Evolutionary conservation across 64 coral and sea anemone species (phyloP), one percentile per base, ranked within the genome.

Genomic region (Porites lutea): DNA sequence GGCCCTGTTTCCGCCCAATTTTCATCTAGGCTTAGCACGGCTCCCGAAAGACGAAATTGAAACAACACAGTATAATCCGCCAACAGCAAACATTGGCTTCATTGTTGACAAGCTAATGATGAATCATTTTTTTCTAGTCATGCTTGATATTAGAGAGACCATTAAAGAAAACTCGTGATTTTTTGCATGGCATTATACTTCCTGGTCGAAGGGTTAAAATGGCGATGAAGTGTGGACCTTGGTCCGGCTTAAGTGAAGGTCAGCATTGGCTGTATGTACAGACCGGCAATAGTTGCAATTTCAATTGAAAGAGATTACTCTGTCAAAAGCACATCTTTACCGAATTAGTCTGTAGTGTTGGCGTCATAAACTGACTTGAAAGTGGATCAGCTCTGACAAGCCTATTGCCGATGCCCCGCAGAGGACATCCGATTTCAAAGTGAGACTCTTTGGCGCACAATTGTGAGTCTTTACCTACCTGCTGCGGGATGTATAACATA

Each of bases 51-150:
- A 51, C 63, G 57, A 83, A 47, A 48, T 27, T 45, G 54, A 27
- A 22, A 45, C 23, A 51, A 67, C 61, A 84, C 8, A 22, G 61
- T 69, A 49, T 84, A 84, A 84, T 84, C 81, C 81, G 47, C 61
- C 51, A 84, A 84, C 81, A 66, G 64, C 61, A 84, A 84, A 84
- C 81, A 84, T 69, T 50, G 12, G 48, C 21, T 5, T 84, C 81
- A 4, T 7, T 68, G 61, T 51, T 51, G 63, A 80, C 78, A 80
- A 80, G 45, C 3, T 20, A 53, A 52, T 84, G 81, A 84, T 69
- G 63, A 63, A 48, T 68, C 16, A 68, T 69, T 10, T 68, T 37
- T 68, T 9, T 10, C 81, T 19, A 20, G 48, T 23, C 59, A 45
- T 44, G 58, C 44, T 3, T 50, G n/a, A 76, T 51, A n/a, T 51